Evolutionary conservation across 2,888 invertebrate genomes (phyloP).

Genomic region (Oxytorus armatus): DNA sequence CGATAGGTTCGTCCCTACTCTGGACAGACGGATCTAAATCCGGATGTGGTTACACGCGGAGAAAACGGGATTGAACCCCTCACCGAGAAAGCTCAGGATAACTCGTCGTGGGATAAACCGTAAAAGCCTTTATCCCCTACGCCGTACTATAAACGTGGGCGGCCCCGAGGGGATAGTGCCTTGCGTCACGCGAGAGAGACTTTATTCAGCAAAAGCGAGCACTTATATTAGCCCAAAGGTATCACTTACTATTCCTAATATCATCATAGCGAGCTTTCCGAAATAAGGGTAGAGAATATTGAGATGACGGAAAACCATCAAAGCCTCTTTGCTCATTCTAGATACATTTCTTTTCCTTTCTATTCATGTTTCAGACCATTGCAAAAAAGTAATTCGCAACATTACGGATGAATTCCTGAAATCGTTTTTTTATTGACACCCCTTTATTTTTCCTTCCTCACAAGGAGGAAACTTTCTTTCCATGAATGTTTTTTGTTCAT

Average conservation of each 20-base stretch:
- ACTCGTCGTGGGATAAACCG: constrained; percentile 57
- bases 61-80: constrained; percentile 33
- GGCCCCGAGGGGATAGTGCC: constrained; percentile 48
- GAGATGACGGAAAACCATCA: background rate
- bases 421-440: too few relatives aligned
- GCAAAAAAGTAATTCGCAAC: too few relatives aligned
- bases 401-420: too few relatives aligned
- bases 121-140: constrained; percentile 43
- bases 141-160: constrained; percentile 29
- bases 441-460: too few relatives aligned
- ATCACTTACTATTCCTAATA: constrained; percentile 25
- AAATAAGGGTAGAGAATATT: background rate
- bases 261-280: constrained; percentile 15
- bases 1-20: constrained; percentile 48
- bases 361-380: too few relatives aligned
- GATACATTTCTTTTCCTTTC: too few relatives aligned
- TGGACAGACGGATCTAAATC: constrained; percentile 36
- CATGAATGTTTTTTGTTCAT: too few relatives aligned
- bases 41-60: constrained; percentile 38
- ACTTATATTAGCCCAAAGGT: constrained; percentile 18
- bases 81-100: constrained; percentile 13
- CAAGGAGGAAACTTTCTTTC: too few relatives aligned
- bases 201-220: constrained; percentile 32
- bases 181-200: constrained; percentile 59
- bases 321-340: background rate